phyloP scores from a whole-genome alignment of 1,140 invertebrate genomes.

The Babylonia areolata region DNA sequence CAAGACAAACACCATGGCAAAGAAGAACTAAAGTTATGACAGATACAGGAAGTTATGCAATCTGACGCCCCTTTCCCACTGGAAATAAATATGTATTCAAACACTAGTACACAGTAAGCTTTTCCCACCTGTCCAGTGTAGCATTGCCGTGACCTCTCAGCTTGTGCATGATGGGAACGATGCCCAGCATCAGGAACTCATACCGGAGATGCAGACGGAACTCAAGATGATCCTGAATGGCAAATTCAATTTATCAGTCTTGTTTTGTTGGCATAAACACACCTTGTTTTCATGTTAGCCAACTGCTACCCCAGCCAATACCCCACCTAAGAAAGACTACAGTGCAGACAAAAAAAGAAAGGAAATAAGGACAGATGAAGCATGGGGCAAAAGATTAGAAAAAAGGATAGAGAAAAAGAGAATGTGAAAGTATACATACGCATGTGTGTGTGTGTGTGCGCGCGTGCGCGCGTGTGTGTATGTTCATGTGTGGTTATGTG shows the following conservation, averaged over 20 bases:
- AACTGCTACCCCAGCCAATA: too few species aligned
- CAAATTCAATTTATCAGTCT: not conserved
- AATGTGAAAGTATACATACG: not conserved
- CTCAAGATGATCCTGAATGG: slow-evolving; percentile 88
- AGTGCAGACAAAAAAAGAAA: not conserved
- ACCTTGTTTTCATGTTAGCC: too few species aligned
- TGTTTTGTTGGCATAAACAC: too few species aligned
- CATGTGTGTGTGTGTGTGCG: not conserved
- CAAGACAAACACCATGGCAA: too few species aligned
- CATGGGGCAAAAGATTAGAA: not conserved
- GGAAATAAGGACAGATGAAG: not conserved
- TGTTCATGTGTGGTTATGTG: not conserved
- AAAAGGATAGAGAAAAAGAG: not conserved
- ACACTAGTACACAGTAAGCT: too few species aligned
- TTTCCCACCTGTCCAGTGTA: slow-evolving; percentile 85
- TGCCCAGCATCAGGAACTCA: slow-evolving; percentile 97
- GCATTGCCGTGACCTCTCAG: slow-evolving; percentile 94
- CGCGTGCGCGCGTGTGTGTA: not conserved
- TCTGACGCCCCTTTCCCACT: too few species aligned
- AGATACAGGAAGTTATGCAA: too few species aligned
- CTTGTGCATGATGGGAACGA: slow-evolving; percentile 96
- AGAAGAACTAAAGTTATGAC: too few species aligned
- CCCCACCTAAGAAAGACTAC: too few species aligned
- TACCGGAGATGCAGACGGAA: slow-evolving; percentile 96
- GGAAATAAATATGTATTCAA: too few species aligned